Base-by-base conservation (phyloP, 2,797 vertebrate genomes). In the Chaenodraco wilsoni region DNA sequence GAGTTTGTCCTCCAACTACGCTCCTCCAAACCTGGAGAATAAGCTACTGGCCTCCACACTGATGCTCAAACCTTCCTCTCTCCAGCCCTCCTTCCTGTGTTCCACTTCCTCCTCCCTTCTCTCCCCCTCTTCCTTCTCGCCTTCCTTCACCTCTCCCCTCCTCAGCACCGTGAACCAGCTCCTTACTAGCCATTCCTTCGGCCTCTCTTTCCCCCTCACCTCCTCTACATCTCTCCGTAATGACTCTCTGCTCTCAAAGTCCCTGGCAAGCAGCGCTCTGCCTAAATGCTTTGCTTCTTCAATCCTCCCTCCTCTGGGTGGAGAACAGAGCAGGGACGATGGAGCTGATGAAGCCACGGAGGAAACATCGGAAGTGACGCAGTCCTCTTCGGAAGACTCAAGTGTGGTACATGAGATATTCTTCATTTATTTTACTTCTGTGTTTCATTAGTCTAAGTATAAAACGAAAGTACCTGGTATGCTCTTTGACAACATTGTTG, bases 11-110 rank as follows among this genome's bases (percentile, higher is more conserved):
- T 89, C 86, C 27, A 87, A 63, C 86, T 85, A 66, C 9, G 57
- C 58, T 59, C 85, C 87, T 15, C 84, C 16, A 1, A 78, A 15
- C 76, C 84, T 95, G 79, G 93, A 95, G 85, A 95, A 94, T 74
- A 93, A 85, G 44, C 23, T 94, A 70, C 82, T 95, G n/a, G 50
- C 74, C 3, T 76, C 87, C 5, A 15, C 60, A 0, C 3, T 65
- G 23, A 76, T 66, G 21, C 49, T 78, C 33, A 37, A 37, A 37
- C 33, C 33, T 6, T 37, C 85, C 0, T 83, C 90, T 57, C 92
- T 95, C 45, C 88, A 88, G 69, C 91, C 92, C 3, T 87, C 93
- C 65, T 62, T 40, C 12, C 84, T 95, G 52, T 90, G 89, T 7
- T 93, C 90, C 76, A 94, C 94, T 13, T 67, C 84, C 0, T 83